phyloP scores from a whole-genome alignment of 1,140 invertebrate species.

The Drosophila elegans region DNA sequence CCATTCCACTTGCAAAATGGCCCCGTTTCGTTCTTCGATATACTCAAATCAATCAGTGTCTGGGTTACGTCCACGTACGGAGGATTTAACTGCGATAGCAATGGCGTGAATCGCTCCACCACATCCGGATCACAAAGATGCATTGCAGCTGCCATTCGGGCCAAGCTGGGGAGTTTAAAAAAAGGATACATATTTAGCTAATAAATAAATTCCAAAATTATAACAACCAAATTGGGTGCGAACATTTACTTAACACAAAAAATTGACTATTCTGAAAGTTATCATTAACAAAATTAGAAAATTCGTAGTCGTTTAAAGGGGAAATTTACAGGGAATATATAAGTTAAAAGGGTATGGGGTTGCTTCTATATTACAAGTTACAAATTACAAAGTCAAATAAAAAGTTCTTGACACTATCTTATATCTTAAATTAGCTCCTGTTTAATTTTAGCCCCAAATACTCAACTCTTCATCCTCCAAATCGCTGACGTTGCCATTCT shows the following conservation, averaged over 20 bases:
- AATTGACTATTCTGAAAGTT: no score
- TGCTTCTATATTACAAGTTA: no score
- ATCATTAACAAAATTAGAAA: no score
- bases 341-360: no score
- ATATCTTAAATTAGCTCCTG: no score
- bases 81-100: conserved; percentile 42
- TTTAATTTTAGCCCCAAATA: conserved; percentile 7
- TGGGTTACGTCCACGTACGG: conserved; percentile 43
- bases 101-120: conserved; percentile 50
- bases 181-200: background rate
- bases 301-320: no score
- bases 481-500: conserved; percentile 33
- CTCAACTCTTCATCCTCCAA: conserved; percentile 73
- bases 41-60: conserved; percentile 66
- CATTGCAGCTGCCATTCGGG: conserved; percentile 66
- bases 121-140: conserved; percentile 79
- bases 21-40: conserved; percentile 69
- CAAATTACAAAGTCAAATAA: no score
- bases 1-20: conserved; percentile 86
- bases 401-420: no score
- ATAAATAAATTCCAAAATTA: background rate
- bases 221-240: no score
- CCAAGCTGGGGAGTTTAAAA: conserved; percentile 31
- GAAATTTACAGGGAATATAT: no score
- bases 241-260: no score